phyloP scores from a whole-genome alignment of 2,113 vertebrate genomes.

The Phoxinus phoxinus region DNA sequence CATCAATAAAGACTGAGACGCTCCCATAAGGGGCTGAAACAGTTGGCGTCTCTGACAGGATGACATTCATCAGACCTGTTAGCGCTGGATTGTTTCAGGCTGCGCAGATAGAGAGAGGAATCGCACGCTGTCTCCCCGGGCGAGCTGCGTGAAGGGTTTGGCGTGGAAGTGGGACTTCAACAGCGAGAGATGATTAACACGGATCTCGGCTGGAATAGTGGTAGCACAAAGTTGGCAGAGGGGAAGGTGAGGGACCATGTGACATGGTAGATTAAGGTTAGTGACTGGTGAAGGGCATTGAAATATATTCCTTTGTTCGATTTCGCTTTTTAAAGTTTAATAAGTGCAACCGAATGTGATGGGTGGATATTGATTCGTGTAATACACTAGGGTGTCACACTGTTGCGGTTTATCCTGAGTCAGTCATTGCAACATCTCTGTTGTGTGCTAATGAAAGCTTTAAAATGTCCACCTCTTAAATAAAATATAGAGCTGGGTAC shows the following conservation, averaged over 20 bases:
- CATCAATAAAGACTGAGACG: slow-evolving; percentile 50
- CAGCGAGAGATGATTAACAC: slow-evolving; percentile 42
- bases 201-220: not conserved
- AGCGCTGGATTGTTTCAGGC: slow-evolving; percentile 48
- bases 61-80: slow-evolving; percentile 61
- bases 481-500: not conserved
- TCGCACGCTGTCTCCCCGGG: slow-evolving; percentile 14
- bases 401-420: not conserved
- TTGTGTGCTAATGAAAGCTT: not conserved
- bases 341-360: not conserved
- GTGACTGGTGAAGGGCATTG: slow-evolving; percentile 23
- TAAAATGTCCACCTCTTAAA: not conserved
- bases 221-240: not conserved
- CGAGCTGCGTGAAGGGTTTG: slow-evolving; percentile 1
- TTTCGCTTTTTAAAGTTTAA: slow-evolving; percentile 18
- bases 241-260: slow-evolving; percentile 20
- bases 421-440: not conserved
- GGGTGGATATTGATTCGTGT: not conserved
- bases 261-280: not conserved
- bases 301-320: not conserved
- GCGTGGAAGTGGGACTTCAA: slow-evolving; percentile 42
- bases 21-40: slow-evolving; percentile 56
- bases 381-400: not conserved
- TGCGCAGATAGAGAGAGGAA: slow-evolving; percentile 34
- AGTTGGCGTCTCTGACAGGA: slow-evolving; percentile 58